phyloP scores from a whole-genome alignment of 2,888 invertebrate genomes.

The Abrostola tripartita region DNA sequence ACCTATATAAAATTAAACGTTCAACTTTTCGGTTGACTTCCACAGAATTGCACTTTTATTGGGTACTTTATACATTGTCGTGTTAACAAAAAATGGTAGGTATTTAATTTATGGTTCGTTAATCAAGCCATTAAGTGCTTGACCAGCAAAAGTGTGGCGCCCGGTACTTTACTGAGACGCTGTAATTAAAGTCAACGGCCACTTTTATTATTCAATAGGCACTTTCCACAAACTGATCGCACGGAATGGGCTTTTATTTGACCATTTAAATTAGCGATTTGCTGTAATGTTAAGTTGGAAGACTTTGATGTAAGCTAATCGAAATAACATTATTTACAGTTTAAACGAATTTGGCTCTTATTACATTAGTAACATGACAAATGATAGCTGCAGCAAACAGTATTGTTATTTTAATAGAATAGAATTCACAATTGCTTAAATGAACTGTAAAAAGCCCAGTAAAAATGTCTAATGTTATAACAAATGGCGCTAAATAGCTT shows the following conservation, averaged over 20 bases:
- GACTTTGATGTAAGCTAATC: conserved; percentile 55
- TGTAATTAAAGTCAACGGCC: conserved; percentile 61
- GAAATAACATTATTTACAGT: too few species aligned
- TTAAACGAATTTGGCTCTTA: too few species aligned
- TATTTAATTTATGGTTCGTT: conserved; percentile 63
- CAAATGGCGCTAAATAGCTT: conserved; percentile 41
- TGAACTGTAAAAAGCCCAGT: too few species aligned
- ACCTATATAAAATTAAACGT: conserved; percentile 50
- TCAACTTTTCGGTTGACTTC: conserved; percentile 37
- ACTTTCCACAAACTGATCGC: conserved; percentile 52
- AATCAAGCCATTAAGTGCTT: conserved; percentile 66
- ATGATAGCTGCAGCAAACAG: too few species aligned
- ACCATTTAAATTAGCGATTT: conserved; percentile 50
- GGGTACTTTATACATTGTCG: conserved; percentile 39
- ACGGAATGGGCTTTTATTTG: conserved; percentile 51
- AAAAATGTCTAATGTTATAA: too few species aligned
- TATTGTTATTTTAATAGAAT: too few species aligned
- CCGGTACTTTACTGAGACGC: conserved; percentile 51
- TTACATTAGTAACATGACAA: too few species aligned
- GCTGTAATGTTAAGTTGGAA: conserved; percentile 43
- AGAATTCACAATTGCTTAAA: too few species aligned
- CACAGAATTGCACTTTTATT: conserved; percentile 46
- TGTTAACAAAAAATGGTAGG: conserved; percentile 48
- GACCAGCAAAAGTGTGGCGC: conserved; percentile 48
- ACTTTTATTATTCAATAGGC: conserved; percentile 61